Base-by-base conservation (phyloP, 2,113 vertebrate species). In the Chauna torquata region DNA sequence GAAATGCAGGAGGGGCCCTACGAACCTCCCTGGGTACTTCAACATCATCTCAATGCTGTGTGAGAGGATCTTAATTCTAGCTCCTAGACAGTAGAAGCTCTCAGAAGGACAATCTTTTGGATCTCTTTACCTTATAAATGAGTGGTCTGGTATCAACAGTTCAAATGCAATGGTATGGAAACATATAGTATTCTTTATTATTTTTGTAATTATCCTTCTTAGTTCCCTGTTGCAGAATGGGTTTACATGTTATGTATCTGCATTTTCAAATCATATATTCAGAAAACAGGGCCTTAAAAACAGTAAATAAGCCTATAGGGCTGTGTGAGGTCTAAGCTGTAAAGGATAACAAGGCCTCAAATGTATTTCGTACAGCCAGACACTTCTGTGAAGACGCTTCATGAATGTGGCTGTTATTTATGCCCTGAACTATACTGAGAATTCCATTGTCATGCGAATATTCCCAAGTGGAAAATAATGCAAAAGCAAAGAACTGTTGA, bases 21-120 rank as follows among this genome's bases (percentile, higher is more conserved):
- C 23, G 47, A 54, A 50, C 17, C 12, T 8, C 1, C 0, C 1
- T 6, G 5, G 16, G 9, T 74, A 52, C 8, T 12, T 1, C 1
- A 27, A 3, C 9, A 14, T 55, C 16, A 11, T 27, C 22, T 32
- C 0, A 0, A 4, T 40, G 19, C 6, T 38, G 3, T 14, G 5
- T 11, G 22, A 32, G 11, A 38, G 5, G 8, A 38, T 32, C 69
- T 25, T 68, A 42, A 45, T 32, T 50, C 17, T 17, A 6, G 13
- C 30, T 68, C 62, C 12, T 23, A 59, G 5, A 11, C 30, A 23
- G 25, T 8, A 36, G 6, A 27, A 40, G 22, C 0, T 59, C 45
- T 5, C 8, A 40, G 34, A 2, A 12, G 25, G 20, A 24, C 2
- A 30, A 7, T 18, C 7, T 32, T 34, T n/a, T 13, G 2, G 0